Conservation (phyloP, 2,113 vertebrate genomes). For the Stegostoma tigrinum region DNA sequence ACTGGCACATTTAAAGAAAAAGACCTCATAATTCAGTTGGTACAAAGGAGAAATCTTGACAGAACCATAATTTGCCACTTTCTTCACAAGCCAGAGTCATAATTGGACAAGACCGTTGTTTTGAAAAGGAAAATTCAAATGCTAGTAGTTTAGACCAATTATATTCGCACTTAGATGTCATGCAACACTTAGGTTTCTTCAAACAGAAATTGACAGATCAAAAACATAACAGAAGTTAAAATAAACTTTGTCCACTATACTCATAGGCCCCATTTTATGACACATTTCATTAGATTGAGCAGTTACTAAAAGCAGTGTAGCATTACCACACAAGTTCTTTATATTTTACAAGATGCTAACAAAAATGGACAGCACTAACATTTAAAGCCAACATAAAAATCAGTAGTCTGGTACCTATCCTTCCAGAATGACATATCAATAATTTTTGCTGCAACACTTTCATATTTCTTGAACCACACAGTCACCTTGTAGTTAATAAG, state of each 20-base stretch:
- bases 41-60: background rate
- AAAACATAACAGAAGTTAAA: background rate
- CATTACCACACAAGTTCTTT: background rate
- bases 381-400: background rate
- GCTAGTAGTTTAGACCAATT: conserved; percentile 6
- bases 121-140: background rate
- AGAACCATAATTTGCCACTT: background rate
- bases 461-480: conserved; percentile 14
- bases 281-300: background rate
- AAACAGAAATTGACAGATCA: background rate
- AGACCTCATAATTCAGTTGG: background rate
- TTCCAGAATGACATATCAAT: background rate
- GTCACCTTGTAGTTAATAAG: conserved; percentile 33
- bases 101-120: background rate
- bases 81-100: background rate
- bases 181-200: background rate
- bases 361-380: background rate
- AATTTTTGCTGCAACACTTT: background rate
- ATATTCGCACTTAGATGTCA: background rate
- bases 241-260: background rate
- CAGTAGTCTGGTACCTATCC: background rate
- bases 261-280: background rate
- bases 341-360: background rate
- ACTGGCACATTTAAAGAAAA: background rate
- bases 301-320: background rate